phyloP scores from a whole-genome alignment of 2,113 vertebrate species.

The Okapia johnstoni region DNA sequence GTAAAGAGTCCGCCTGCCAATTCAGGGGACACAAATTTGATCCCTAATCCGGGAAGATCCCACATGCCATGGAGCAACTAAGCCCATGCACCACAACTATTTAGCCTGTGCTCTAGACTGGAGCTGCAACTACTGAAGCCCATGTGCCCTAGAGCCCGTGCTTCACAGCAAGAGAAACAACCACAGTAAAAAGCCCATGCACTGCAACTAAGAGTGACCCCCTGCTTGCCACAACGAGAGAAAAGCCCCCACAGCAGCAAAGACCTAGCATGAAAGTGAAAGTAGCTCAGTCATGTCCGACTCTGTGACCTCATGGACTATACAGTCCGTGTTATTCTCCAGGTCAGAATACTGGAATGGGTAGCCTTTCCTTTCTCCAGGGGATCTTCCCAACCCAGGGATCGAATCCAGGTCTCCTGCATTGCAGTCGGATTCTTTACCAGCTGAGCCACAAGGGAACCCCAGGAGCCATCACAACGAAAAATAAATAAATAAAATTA shows the following conservation, averaged over 20 bases:
- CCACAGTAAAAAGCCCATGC: neutral
- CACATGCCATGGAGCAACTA: neutral
- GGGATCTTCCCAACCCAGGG: neutral
- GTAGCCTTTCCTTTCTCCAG: neutral
- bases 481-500: neutral
- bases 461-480: neutral
- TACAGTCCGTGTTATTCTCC: neutral
- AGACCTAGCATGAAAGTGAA: neutral
- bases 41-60: neutral
- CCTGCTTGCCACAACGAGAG: neutral
- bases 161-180: neutral
- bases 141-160: neutral
- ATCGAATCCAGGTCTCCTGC: rapidly evolving
- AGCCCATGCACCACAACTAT: rapidly evolving
- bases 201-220: neutral
- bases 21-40: neutral
- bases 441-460: neutral
- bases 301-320: neutral
- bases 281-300: neutral
- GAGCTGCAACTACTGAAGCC: neutral
- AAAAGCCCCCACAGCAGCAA: neutral
- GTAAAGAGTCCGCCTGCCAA: neutral
- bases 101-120: neutral
- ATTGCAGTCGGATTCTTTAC: neutral
- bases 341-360: neutral